A percentile compares a stretch with the other conserved stretches of the same genome.
Conservation (phyloP, 2,888 invertebrate genomes). For the Drosophila testacea region DNA sequence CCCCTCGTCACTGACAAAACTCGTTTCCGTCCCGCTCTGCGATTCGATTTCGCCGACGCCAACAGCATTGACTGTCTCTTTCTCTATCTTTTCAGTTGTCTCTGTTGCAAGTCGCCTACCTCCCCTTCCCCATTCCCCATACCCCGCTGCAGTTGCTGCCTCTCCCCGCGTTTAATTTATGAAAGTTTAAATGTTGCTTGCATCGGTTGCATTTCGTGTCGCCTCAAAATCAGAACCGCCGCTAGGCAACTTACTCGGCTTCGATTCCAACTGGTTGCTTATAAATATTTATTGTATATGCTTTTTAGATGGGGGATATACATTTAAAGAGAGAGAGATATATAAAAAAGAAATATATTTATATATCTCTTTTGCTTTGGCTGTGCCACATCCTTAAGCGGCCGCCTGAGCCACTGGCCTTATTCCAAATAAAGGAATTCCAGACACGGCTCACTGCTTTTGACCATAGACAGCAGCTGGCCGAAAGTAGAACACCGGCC, state of each 20-base stretch:
- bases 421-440: conserved; percentile 68
- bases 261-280: conserved; percentile 65
- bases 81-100: conserved; percentile 21
- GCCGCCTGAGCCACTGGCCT: conserved; percentile 69
- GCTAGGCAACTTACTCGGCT: conserved; percentile 57
- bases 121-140: background rate
- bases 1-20: conserved; percentile 42
- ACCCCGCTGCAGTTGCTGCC: background rate
- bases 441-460: conserved; percentile 49
- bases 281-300: conserved; percentile 75
- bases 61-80: conserved; percentile 38
- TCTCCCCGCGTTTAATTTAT: conserved; percentile 62
- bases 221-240: conserved; percentile 75
- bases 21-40: conserved; percentile 61
- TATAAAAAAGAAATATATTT: background rate
- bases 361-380: background rate
- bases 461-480: conserved; percentile 58
- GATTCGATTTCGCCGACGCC: conserved; percentile 70
- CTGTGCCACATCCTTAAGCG: conserved; percentile 71
- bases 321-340: conserved; percentile 5
- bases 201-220: conserved; percentile 67
- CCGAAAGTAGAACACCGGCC: conserved; percentile 66
- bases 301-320: conserved; percentile 45
- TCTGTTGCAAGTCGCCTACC: conserved; percentile 21
- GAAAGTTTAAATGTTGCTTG: conserved; percentile 72